Base-by-base conservation (phyloP, 2,888 invertebrate genomes). In the Hypercompe scribonia region DNA sequence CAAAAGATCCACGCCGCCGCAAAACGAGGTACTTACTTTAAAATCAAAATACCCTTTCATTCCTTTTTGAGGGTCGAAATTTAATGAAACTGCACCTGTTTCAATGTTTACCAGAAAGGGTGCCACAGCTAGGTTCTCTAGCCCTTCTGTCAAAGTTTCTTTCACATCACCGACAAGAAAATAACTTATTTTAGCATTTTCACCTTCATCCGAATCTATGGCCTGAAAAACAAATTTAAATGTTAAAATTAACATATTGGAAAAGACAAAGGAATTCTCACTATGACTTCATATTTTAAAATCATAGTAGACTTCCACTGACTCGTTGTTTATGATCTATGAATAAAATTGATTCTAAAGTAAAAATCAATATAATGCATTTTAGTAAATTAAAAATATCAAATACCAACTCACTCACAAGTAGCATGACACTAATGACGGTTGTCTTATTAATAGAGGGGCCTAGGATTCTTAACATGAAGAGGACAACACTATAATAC, bases 1-100 rank as follows among this genome's bases (percentile, higher is more conserved):
- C n/a, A n/a, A n/a, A n/a, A n/a, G n/a, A n/a, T n/a, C n/a, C n/a
- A n/a, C n/a, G n/a, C n/a, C n/a, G n/a, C n/a, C n/a, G n/a, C n/a
- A 28, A 58, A 4, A 8, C 31, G 2, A 61, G 31, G 58, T 28
- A 80, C 90, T 87, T 90, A 97, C 97, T 97, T 97, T 97, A 87
- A 99, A 99, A 93, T 99, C 98, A 89, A 99, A 99, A 91, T 99
- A 99, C 63, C 99, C 99, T 90, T 99, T 99, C 99, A 99, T 99
- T 72, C 98, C 98, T 85, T 98, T 98, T 90, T 99, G 99, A 0
- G 99, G 99, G 94, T 99, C 99, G 89, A 99, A 99, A 92, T 99
- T 99, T 8, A 99, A 96, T 75, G 97, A 97, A 36, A 99, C 97
- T 1, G 97, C 97, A 0, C 99, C 99, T 0, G 98, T 97, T n/a